Conservation (phyloP, 2,888 invertebrate genomes). For the Microplitis manilae region DNA sequence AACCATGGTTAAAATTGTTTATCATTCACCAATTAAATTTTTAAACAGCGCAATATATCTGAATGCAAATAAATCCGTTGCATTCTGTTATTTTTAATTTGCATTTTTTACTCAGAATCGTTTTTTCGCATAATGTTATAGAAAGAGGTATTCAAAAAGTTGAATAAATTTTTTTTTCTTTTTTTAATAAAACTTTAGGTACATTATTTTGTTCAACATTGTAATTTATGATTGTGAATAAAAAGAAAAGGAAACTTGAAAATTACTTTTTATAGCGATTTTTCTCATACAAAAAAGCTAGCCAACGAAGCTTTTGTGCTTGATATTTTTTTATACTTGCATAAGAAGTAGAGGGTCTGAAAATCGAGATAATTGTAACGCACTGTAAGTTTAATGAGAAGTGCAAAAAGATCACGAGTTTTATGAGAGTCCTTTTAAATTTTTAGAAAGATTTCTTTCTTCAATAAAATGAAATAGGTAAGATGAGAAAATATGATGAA, state of each 20-base stretch:
- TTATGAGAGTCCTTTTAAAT: constrained; percentile 13
- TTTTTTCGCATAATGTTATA: constrained; percentile 19
- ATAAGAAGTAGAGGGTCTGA: constrained; percentile 10
- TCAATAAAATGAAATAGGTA: neutral
- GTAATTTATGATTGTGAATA: neutral
- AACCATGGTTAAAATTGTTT: constrained; percentile 14
- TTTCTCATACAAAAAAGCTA: neutral
- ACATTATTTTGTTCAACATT: neutral
- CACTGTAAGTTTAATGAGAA: constrained; percentile 25
- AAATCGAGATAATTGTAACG: constrained; percentile 32
- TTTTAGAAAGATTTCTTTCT: neutral
- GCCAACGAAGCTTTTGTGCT: constrained; percentile 15
- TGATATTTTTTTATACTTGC: constrained; percentile 12
- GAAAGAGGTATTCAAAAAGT: constrained; percentile 2
- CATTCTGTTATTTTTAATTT: constrained; percentile 4
- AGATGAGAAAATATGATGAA: neutral
- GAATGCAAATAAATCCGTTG: constrained; percentile 25
- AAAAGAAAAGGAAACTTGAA: neutral
- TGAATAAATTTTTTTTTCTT: neutral
- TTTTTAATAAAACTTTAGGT: neutral
- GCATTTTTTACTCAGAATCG: neutral
- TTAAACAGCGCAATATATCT: constrained; percentile 1
- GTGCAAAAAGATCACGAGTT: constrained; percentile 13
- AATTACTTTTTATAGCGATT: constrained; percentile 1
- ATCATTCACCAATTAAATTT: constrained; percentile 26